Percentiles rank a stretch among this genome's conserved stretches.
Evolutionary conservation across 1,140 invertebrate genomes (phyloP).

Genomic region (Drosophila lacteicornis): DNA sequence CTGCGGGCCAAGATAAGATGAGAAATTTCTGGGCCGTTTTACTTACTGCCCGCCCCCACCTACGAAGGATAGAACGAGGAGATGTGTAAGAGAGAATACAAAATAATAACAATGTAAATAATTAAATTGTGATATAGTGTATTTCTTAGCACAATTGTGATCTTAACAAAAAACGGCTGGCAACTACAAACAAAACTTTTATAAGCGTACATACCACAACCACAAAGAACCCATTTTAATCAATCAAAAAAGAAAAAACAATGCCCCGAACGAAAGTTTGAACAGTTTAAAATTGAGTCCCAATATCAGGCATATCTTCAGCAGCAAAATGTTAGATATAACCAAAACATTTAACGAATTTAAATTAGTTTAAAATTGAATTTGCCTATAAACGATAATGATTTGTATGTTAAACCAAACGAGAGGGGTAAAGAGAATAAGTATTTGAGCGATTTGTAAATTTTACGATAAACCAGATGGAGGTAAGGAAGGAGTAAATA

Average conservation of each 20-base stretch:
- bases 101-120: constrained; percentile 81
- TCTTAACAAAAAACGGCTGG: constrained; percentile 75
- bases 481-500: constrained; percentile 27
- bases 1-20: constrained; percentile 19
- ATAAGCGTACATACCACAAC: constrained; percentile 43
- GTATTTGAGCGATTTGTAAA: constrained; percentile 42
- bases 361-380: constrained; percentile 68
- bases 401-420: constrained; percentile 24
- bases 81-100: constrained; percentile 57
- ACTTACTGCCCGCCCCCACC: constrained; percentile 65
- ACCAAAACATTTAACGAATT: constrained; percentile 72
- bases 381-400: constrained; percentile 19
- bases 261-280: constrained; percentile 22
- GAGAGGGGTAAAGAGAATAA: background rate
- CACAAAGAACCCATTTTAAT: constrained; percentile 52
- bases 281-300: constrained; percentile 17
- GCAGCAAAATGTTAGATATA: constrained; percentile 23
- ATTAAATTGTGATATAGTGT: constrained; percentile 81
- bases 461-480: constrained; percentile 25
- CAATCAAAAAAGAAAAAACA: constrained; percentile 26
- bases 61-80: constrained; percentile 35
- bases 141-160: constrained; percentile 84
- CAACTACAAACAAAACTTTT: constrained; percentile 70
- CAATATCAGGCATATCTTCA: constrained; percentile 70
- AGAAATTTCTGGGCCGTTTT: constrained; percentile 41